These are phyloP conservation scores for Chrysoperla carnea DNA, from an alignment of 1,140 invertebrate genomes.

Conservation along the genomic window DNA sequence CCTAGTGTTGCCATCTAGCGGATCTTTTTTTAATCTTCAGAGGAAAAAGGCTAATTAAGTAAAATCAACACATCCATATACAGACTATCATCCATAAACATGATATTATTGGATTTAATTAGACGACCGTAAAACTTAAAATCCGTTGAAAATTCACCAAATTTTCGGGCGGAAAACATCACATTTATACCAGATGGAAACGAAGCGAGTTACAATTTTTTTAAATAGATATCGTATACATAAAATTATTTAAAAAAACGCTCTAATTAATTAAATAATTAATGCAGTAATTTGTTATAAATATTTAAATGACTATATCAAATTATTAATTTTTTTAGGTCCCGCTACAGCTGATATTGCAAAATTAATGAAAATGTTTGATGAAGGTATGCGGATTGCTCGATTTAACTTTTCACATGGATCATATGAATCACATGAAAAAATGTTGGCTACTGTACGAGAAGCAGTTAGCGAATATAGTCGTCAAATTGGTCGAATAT, in stretches of 20 bases:
- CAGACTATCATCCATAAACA: too few species aligned
- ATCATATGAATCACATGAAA: background rate
- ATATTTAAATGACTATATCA: background rate
- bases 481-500: conserved; percentile 1
- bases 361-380: background rate
- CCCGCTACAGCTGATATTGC: background rate
- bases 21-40: too few species aligned
- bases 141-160: background rate
- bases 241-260: too few species aligned
- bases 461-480: conserved; percentile 1
- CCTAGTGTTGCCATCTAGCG: too few species aligned
- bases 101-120: too few species aligned
- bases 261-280: too few species aligned
- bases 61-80: too few species aligned
- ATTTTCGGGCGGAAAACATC: too few species aligned
- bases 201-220: too few species aligned
- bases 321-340: background rate
- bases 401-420: conserved; percentile 1
- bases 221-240: too few species aligned
- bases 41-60: too few species aligned
- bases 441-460: conserved; percentile 6
- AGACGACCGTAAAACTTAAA: background rate
- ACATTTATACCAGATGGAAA: too few species aligned
- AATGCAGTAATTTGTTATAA: background rate
- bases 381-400: conserved; percentile 6